These are phyloP conservation scores for Brachionus rotundiformis DNA, from an alignment of 1,140 invertebrate species.

Conservation along the genomic window DNA sequence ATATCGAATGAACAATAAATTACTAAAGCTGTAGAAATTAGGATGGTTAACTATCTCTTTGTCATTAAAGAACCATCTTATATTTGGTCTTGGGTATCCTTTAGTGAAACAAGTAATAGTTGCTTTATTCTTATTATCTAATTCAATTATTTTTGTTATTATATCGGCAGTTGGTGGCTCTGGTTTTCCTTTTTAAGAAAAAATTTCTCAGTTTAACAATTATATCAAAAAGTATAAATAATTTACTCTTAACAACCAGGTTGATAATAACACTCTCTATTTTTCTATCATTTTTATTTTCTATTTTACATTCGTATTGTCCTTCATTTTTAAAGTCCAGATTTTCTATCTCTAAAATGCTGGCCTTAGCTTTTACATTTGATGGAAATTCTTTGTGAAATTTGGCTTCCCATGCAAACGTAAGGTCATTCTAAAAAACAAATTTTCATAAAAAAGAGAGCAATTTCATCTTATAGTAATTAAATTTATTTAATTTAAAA, in stretches of 20 bases:
- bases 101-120: neutral
- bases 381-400: neutral
- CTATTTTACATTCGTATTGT: conserved; percentile 12
- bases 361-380: neutral
- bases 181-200: conserved; percentile 4
- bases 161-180: neutral
- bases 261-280: neutral
- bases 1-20: neutral
- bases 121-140: neutral
- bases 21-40: neutral
- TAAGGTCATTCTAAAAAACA: neutral
- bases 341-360: conserved; percentile 31
- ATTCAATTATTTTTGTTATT: neutral
- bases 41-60: neutral
- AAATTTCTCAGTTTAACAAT: neutral
- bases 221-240: neutral
- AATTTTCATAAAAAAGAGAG: neutral
- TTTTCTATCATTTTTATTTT: neutral
- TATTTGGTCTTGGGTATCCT: conserved; percentile 25
- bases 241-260: conserved; percentile 5
- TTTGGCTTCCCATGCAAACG: neutral
- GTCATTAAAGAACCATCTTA: conserved; percentile 14
- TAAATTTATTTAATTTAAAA: neutral
- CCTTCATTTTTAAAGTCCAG: conserved; percentile 2
- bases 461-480: no score